Conservation (phyloP, 2,888 invertebrate genomes). For the Drosophila bunnanda region DNA sequence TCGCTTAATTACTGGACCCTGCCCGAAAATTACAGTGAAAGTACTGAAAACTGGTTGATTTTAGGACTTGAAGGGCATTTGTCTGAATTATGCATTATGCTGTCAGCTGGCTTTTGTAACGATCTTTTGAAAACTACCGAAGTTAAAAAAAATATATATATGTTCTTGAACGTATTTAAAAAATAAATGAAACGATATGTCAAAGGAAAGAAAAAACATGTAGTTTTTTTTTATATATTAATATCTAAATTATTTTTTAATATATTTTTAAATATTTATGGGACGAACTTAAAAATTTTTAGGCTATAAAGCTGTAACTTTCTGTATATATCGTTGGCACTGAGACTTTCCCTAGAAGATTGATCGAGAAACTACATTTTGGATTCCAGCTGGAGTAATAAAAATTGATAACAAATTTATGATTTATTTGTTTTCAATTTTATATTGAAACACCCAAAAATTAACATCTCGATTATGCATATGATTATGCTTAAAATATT, state of each 20-base stretch:
- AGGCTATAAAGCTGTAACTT: not conserved
- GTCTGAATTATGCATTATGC: slow-evolving; percentile 22
- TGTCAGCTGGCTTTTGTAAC: slow-evolving; percentile 47
- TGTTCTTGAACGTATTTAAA: not conserved
- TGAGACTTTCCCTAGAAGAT: not conserved
- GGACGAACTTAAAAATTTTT: not conserved
- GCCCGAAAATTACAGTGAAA: slow-evolving; percentile 3
- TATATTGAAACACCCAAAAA: too few relatives aligned
- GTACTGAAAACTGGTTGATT: slow-evolving; percentile 52
- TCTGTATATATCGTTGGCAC: not conserved
- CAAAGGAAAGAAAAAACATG: too few relatives aligned
- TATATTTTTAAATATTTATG: too few relatives aligned
- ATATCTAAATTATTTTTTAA: too few relatives aligned
- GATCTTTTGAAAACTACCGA: slow-evolving; percentile 9
- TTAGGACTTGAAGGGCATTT: slow-evolving; percentile 13
- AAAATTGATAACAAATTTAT: too few relatives aligned
- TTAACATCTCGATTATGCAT: too few relatives aligned
- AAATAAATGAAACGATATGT: too few relatives aligned
- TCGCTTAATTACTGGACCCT: slow-evolving; percentile 59
- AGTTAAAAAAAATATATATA: not conserved
- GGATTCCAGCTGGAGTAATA: not conserved
- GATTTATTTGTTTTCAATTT: too few relatives aligned
- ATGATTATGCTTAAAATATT: too few relatives aligned
- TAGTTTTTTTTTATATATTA: too few relatives aligned
- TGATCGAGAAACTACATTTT: not conserved